A percentile compares a stretch with the other conserved stretches of the same genome.
Evolutionary conservation across 2,888 invertebrate species (phyloP).

Genomic region (Thymelicus acteon): DNA sequence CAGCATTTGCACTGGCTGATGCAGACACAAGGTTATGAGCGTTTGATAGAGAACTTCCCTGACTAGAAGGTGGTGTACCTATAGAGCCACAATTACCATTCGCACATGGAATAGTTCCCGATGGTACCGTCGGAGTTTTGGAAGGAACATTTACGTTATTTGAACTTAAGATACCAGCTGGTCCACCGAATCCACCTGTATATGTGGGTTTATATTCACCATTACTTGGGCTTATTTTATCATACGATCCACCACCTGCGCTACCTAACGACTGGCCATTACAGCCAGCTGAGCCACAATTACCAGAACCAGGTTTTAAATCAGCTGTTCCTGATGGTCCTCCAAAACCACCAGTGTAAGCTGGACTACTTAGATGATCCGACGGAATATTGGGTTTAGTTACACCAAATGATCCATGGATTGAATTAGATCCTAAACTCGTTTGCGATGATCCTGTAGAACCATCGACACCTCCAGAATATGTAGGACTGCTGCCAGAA

Average conservation of each 20-base stretch:
- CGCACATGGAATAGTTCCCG: constrained; percentile 39
- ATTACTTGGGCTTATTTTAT: constrained; percentile 36
- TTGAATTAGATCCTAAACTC: constrained; percentile 8
- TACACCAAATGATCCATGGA: constrained; percentile 22
- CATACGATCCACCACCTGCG: constrained; percentile 43
- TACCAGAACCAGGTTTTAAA: not conserved
- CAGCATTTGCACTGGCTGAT: constrained; percentile 56
- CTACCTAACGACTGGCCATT: not conserved
- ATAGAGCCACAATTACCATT: constrained; percentile 42
- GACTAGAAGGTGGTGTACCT: constrained; percentile 8
- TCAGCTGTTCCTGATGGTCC: constrained; percentile 34
- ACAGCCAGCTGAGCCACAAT: not conserved
- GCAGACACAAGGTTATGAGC: constrained; percentile 48
- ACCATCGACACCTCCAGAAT: constrained; percentile 25
- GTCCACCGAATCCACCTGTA: constrained; percentile 49
- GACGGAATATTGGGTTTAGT: constrained; percentile 26
- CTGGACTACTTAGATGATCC: constrained; percentile 38
- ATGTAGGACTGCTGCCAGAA: constrained; percentile 19
- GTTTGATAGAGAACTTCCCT: constrained; percentile 25
- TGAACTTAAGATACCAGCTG: constrained; percentile 61
- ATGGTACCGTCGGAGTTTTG: constrained; percentile 39
- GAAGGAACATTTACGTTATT: constrained; percentile 53
- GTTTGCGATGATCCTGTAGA: constrained; percentile 16
- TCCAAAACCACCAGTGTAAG: constrained; percentile 52
- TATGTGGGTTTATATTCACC: constrained; percentile 13